Conservation (phyloP, 2,113 vertebrate genomes). For the Burhinus oedicnemus region DNA sequence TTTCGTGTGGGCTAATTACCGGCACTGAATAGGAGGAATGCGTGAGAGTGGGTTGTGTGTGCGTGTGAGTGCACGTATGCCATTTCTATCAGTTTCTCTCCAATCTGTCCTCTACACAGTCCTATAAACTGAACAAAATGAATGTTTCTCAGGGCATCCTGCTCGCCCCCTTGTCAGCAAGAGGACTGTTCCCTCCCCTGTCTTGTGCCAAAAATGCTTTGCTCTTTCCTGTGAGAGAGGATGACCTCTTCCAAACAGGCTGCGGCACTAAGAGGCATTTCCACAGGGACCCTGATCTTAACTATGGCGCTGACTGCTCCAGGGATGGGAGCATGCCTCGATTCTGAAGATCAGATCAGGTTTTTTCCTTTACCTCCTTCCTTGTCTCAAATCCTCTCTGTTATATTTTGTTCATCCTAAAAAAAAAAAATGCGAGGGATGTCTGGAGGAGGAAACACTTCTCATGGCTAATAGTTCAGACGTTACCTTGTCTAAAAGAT, state of each 20-base stretch:
- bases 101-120: background rate
- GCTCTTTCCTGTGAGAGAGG: background rate
- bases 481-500: background rate
- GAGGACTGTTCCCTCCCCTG: background rate
- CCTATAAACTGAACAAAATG: background rate
- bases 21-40: background rate
- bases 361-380: background rate
- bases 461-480: background rate
- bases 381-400: background rate
- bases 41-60: background rate
- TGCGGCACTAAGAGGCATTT: background rate
- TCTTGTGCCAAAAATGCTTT: background rate
- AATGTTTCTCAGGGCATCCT: background rate
- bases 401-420: background rate
- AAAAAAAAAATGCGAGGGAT: background rate
- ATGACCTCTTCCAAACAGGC: background rate
- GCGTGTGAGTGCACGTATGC: rapidly evolving
- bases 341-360: background rate
- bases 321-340: background rate
- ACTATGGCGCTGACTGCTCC: background rate
- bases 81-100: background rate
- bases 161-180: background rate
- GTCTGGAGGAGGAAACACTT: background rate
- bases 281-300: background rate
- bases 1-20: background rate